Evolutionary conservation across 2,797 vertebrate species (phyloP).

Genomic region (Artibeus lituratus): DNA sequence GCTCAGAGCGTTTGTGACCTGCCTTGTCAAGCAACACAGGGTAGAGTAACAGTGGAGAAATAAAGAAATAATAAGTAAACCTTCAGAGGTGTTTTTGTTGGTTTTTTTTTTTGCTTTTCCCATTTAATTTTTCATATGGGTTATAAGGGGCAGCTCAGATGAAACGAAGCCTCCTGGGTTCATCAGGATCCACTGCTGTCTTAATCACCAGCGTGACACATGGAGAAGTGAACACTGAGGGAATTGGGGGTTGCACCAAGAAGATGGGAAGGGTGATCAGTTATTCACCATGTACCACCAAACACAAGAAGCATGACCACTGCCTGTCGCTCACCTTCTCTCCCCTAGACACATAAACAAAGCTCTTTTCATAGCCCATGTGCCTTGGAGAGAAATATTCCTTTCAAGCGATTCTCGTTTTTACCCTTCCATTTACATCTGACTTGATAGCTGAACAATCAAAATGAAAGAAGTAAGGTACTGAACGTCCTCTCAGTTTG

Average conservation of each 20-base stretch:
- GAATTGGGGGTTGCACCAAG: conserved; percentile 78
- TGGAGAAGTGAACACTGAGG: conserved; percentile 68
- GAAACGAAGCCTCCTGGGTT: conserved; percentile 65
- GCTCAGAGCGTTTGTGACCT: conserved; percentile 18
- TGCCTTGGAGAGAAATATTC: background rate
- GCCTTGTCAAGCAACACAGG: conserved; percentile 10
- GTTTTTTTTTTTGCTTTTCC: conserved; percentile 73
- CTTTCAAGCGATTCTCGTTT: background rate
- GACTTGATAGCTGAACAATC: background rate
- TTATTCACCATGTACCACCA: conserved; percentile 79
- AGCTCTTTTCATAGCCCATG: background rate
- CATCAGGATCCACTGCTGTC: conserved; percentile 65
- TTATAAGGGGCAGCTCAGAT: conserved; percentile 74
- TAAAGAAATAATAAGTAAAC: conserved; percentile 54
- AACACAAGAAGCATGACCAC: conserved; percentile 64
- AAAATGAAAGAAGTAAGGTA: background rate
- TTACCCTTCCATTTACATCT: background rate
- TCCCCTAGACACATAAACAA: conserved; percentile 17
- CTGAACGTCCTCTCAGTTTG: background rate
- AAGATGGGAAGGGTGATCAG: conserved; percentile 74
- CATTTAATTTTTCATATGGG: conserved; percentile 78
- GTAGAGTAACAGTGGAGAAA: conserved; percentile 42
- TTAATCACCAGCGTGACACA: conserved; percentile 73
- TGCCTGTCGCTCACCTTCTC: conserved; percentile 9
- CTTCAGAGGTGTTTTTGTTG: background rate